phyloP scores from a whole-genome alignment of 2,888 invertebrate species.

The Oscheius onirici region DNA sequence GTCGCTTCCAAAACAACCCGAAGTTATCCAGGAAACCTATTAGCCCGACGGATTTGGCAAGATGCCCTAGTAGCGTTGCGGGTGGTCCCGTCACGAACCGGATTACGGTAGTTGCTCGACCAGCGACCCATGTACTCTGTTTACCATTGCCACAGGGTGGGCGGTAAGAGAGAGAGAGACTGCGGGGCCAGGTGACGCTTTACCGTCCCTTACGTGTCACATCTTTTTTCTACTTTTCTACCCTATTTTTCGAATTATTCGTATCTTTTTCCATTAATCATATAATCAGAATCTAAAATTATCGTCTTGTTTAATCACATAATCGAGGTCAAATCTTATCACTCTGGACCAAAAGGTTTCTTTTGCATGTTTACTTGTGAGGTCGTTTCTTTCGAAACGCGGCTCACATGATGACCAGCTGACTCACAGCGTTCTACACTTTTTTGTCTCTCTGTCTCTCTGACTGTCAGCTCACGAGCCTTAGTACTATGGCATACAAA shows the following conservation, averaged over 20 bases:
- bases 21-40: neutral
- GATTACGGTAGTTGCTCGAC: conserved; percentile 9
- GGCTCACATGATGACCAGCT: no score
- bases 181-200: neutral
- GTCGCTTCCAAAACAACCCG: neutral
- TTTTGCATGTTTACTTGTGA: no score
- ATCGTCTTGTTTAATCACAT: no score
- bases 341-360: no score
- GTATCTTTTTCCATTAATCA: no score
- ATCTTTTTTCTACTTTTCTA: neutral
- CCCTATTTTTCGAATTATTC: neutral
- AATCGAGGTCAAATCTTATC: no score
- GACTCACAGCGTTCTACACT: no score
- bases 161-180: conserved; percentile 37
- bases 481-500: no score
- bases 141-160: conserved; percentile 29
- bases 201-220: neutral
- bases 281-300: no score
- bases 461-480: no score
- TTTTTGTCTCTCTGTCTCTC: no score
- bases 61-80: neutral
- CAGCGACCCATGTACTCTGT: conserved; percentile 2
- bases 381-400: no score
- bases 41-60: neutral
- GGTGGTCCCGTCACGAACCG: neutral